Conservation (phyloP, 2,113 vertebrate genomes). For the Cynoglossus semilaevis region DNA sequence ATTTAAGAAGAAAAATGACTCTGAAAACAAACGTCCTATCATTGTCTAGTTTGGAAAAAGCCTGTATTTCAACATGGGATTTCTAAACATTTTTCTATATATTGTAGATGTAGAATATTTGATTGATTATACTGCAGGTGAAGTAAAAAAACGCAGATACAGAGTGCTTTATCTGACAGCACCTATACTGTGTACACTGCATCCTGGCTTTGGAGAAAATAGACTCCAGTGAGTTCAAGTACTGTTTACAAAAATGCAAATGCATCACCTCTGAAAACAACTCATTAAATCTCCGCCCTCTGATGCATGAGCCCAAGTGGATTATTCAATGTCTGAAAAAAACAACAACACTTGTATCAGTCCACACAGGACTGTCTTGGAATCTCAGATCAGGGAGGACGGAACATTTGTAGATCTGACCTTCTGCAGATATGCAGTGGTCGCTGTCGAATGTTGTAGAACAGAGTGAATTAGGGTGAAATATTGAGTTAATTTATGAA, state of each 20-base stretch:
- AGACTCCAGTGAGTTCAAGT: conserved; percentile 4
- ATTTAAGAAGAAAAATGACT: too few species aligned
- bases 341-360: conserved; percentile 26
- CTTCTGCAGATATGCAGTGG: conserved; percentile 25
- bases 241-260: conserved; percentile 29
- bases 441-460: conserved; percentile 62
- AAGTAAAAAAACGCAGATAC: background rate
- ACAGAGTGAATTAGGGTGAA: conserved; percentile 70
- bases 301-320: conserved; percentile 3
- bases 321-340: conserved; percentile 10
- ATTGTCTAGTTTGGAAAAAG: too few species aligned
- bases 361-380: conserved; percentile 16
- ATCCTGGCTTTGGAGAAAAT: conserved; percentile 5
- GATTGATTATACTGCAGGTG: background rate
- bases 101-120: too few species aligned
- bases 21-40: too few species aligned
- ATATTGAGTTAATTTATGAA: conserved; percentile 76
- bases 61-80: too few species aligned
- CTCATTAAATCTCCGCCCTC: background rate
- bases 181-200: background rate
- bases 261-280: conserved; percentile 20
- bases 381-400: conserved; percentile 23
- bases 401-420: conserved; percentile 42
- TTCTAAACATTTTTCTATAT: too few species aligned
- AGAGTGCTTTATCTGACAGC: background rate